Evolutionary conservation across 2,888 invertebrate species (phyloP).

Genomic region (Rhagium mordax): DNA sequence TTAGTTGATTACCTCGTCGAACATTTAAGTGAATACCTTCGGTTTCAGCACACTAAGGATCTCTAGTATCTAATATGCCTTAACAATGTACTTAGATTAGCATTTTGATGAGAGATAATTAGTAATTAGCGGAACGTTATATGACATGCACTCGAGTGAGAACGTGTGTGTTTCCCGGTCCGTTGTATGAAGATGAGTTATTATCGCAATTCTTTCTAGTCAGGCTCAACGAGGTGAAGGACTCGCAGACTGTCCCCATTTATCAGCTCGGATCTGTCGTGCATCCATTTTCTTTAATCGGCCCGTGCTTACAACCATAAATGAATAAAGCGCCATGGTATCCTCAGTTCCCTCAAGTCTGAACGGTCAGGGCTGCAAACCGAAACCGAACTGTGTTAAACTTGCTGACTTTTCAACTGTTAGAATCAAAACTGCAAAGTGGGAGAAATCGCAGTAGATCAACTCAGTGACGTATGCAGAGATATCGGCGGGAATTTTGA

Average conservation of each 20-base stretch:
- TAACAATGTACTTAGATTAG: conserved; percentile 46
- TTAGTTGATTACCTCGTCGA: conserved; percentile 14
- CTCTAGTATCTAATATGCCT: conserved; percentile 28
- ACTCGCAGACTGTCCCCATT: conserved; percentile 47
- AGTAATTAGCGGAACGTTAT: conserved; percentile 57
- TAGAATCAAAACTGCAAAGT: no score
- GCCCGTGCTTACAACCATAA: background rate
- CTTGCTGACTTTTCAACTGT: no score
- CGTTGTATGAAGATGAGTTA: conserved; percentile 53
- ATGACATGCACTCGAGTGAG: conserved; percentile 44
- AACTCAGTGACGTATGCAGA: no score
- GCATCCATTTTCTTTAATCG: conserved; percentile 42
- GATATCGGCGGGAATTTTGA: no score
- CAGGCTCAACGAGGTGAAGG: conserved; percentile 45
- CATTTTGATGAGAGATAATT: conserved; percentile 59
- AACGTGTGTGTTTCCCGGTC: conserved; percentile 36
- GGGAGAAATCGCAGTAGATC: no score
- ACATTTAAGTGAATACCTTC: conserved; percentile 1
- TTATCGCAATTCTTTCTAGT: conserved; percentile 9
- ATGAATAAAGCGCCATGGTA: no score
- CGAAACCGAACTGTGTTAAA: no score
- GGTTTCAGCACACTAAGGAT: background rate
- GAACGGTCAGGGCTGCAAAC: no score
- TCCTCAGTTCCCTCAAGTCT: no score
- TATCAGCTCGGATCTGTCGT: conserved; percentile 48